Evolutionary conservation across 2,888 invertebrate genomes (phyloP), one percentile per base, ranked within the genome.

Genomic region (Volucella inflata): DNA sequence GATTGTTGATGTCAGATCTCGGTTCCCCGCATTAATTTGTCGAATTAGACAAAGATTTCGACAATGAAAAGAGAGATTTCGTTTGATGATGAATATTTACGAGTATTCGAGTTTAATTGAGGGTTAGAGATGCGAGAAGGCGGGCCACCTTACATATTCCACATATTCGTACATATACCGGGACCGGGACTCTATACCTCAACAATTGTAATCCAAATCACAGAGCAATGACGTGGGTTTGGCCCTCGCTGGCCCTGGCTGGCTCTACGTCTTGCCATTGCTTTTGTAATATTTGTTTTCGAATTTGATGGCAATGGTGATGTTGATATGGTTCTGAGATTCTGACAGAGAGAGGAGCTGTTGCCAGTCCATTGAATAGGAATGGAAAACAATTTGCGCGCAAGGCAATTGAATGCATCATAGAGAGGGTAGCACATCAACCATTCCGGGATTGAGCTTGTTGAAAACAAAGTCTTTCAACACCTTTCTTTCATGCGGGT

Each of bases 41-140:
- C 77, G 81, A 81, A 85, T 85, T 81, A 85, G 68, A 81, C 80
- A 81, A 85, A 77, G 85, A 85, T 85, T 74, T 81, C 55, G 62
- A 46, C 14, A 51, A 64, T 40, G 38, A 42, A 59, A 71, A 59
- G 57, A 70, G 55, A 51, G 68, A 77, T 46, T 57, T 70, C 53
- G 60, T 68, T 68, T 77, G 51, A 60, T 60, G 72, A 81, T 77
- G 81, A 72, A 81, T 67, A 81, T 81, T 85, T 76, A 30, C 30
- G 30, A 30, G 30, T 6, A 85, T 85, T 85, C 62, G 62, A 77
- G 40, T 76, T 80, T 85, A 81, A 85, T 85, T 76, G 77, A 76
- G 51, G 68, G 76, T 68, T 50, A 81, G 68, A 64, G 67, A 50
- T 62, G 71, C 67, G 30, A 62, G 57, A 50, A 68, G 53, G 62